phyloP scores from a whole-genome alignment of 2,113 vertebrate genomes.

The Sturnira hondurensis region DNA sequence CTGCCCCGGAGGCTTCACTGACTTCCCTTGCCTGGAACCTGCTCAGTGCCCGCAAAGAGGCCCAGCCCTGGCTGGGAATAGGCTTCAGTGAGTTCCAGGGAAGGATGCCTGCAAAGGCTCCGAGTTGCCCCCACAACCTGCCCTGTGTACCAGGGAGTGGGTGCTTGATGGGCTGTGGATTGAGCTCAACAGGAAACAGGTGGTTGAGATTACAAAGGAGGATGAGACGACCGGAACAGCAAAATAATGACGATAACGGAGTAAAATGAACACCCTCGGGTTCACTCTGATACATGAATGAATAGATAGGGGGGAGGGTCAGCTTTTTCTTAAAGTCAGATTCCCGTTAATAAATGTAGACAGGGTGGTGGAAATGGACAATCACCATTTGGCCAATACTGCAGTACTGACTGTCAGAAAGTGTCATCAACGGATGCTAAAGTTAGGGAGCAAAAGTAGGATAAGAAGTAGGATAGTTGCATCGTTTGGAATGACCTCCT shows the following conservation, averaged over 20 bases:
- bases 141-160: not conserved
- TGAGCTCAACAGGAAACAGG: conserved; percentile 30
- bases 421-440: not conserved
- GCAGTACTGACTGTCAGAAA: not conserved
- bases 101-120: not conserved
- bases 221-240: not conserved
- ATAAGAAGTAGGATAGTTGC: not conserved
- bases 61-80: not conserved
- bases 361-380: not conserved
- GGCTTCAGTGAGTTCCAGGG: not conserved
- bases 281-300: not conserved
- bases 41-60: not conserved
- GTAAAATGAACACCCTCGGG: not conserved
- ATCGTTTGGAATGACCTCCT: not conserved
- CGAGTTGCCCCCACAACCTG: not conserved
- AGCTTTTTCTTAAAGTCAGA: not conserved
- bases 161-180: not conserved
- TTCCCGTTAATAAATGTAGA: not conserved
- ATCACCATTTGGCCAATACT: not conserved
- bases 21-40: not conserved
- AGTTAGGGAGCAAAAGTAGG: not conserved
- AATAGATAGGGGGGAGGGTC: not conserved
- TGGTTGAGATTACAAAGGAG: not conserved
- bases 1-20: not conserved
- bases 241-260: not conserved